These are phyloP conservation scores for Synergus laeviventris DNA, from an alignment of 2,888 invertebrate species.

Conservation along the genomic window DNA sequence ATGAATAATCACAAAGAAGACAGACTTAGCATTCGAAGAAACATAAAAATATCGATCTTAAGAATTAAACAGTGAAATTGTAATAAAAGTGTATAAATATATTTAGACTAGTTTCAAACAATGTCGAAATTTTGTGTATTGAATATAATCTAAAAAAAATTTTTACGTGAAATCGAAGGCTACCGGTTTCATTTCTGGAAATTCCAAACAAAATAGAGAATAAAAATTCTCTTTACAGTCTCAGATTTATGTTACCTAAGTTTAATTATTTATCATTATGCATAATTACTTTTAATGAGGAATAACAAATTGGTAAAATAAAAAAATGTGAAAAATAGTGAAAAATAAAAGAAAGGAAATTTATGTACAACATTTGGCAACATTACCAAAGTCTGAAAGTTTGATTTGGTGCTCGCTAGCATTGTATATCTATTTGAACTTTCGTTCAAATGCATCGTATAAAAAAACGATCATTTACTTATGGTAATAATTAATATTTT, in stretches of 20 bases:
- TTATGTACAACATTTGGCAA: slow-evolving; percentile 50
- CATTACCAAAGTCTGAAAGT: slow-evolving; percentile 51
- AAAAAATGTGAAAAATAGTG: slow-evolving; percentile 17
- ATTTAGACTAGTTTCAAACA: background rate
- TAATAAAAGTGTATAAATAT: background rate
- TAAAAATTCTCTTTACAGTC: background rate
- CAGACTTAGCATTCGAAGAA: background rate
- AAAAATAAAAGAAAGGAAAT: slow-evolving; percentile 31
- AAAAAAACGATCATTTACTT: slow-evolving; percentile 41
- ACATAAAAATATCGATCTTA: background rate
- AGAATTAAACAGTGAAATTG: background rate
- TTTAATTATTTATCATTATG: background rate
- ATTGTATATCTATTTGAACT: slow-evolving; percentile 60
- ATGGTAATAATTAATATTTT: background rate
- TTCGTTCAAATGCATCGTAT: slow-evolving; percentile 41
- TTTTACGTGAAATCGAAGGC: slow-evolving; percentile 35
- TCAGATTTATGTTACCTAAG: background rate
- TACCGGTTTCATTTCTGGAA: slow-evolving; percentile 5
- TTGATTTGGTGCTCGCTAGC: slow-evolving; percentile 68
- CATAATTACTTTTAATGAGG: background rate
- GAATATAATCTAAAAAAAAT: background rate
- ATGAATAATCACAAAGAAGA: slow-evolving; percentile 9
- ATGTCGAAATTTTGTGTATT: background rate
- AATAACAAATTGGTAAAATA: background rate
- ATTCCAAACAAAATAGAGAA: background rate